These are phyloP conservation scores for Ornithorhynchus anatinus DNA, from an alignment of 2,113 vertebrate genomes.

Conservation along the genomic window DNA sequence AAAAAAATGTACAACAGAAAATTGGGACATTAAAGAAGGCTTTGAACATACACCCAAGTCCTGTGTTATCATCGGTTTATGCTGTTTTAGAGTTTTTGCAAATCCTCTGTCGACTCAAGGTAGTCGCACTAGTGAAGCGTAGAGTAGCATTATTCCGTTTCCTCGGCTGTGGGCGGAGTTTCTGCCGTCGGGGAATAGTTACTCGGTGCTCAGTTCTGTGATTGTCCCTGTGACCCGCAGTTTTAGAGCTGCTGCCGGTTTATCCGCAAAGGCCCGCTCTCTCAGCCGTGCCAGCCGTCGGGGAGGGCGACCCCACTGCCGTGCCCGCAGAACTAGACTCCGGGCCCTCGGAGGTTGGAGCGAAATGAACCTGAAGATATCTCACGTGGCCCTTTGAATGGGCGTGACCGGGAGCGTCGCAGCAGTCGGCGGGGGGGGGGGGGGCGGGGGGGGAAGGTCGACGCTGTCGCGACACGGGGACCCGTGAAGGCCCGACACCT, in stretches of 20 bases:
- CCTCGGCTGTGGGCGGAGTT: background rate
- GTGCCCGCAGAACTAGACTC: constrained; percentile 2
- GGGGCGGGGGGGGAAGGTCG: too few relatives aligned
- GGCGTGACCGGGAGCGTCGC: too few relatives aligned
- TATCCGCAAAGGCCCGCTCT: constrained; percentile 10
- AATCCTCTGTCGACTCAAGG: background rate
- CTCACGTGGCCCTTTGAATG: background rate
- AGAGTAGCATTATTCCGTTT: background rate
- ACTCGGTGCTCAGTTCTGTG: background rate
- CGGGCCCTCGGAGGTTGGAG: constrained; percentile 15
- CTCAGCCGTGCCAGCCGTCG: constrained; percentile 14
- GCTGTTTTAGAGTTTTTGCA: too few relatives aligned
- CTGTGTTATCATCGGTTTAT: too few relatives aligned
- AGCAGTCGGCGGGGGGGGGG: too few relatives aligned
- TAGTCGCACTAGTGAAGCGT: background rate
- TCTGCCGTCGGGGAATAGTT: background rate
- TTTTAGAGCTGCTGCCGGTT: background rate
- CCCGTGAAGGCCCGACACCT: constrained; percentile 9
- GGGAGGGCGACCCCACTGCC: constrained; percentile 1
- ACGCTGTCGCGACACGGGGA: background rate
- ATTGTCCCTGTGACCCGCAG: background rate
- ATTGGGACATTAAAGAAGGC: too few relatives aligned
- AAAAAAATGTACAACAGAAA: too few relatives aligned
- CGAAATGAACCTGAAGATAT: constrained; percentile 33
- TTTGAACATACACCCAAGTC: too few relatives aligned